These are phyloP conservation scores for Ichneumoninae sp. DNA, from an alignment of 2,888 invertebrate species.

Conservation along the genomic window DNA sequence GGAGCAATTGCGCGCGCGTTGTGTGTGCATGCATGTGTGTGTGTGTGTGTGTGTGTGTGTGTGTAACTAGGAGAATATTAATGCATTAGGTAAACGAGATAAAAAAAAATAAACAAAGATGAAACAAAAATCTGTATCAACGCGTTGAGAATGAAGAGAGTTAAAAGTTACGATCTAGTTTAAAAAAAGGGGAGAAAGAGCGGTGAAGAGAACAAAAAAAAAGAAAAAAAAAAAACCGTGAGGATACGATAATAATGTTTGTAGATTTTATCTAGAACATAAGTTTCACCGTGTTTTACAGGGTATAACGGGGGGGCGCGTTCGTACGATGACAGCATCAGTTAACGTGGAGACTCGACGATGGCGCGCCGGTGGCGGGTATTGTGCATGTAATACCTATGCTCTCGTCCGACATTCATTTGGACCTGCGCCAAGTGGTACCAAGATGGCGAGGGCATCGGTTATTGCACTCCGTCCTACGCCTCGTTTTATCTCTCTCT, in stretches of 20 bases:
- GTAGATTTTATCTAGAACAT: slow-evolving; percentile 70
- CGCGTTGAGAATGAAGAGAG: slow-evolving; percentile 30
- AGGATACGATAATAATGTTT: slow-evolving; percentile 66
- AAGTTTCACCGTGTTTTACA: slow-evolving; percentile 74
- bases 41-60: background rate
- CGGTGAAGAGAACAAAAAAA: slow-evolving; percentile 26
- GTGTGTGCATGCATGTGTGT: background rate
- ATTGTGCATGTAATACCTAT: slow-evolving; percentile 38
- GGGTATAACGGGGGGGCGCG: slow-evolving; percentile 70
- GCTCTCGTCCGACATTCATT: slow-evolving; percentile 47
- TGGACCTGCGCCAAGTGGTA: slow-evolving; percentile 63
- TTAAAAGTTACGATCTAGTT: slow-evolving; percentile 31
- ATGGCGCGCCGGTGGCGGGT: slow-evolving; percentile 54
- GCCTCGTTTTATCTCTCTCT: slow-evolving; percentile 59
- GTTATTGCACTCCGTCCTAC: slow-evolving; percentile 41
- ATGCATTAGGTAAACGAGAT: slow-evolving; percentile 12
- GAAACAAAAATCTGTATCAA: slow-evolving; percentile 36
- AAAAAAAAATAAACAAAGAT: slow-evolving; percentile 22
- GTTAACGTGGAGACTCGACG: slow-evolving; percentile 60
- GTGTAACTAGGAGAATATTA: slow-evolving; percentile 32
- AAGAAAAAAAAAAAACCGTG: slow-evolving; percentile 20
- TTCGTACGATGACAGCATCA: slow-evolving; percentile 65
- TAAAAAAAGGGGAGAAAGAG: slow-evolving; percentile 30
- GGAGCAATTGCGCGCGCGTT: slow-evolving; percentile 20
- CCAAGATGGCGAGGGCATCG: slow-evolving; percentile 55